Evolutionary conservation across 2,888 invertebrate genomes (phyloP), one percentile per base, ranked within the genome.

Genomic region (Teinopalpus imperialis): DNA sequence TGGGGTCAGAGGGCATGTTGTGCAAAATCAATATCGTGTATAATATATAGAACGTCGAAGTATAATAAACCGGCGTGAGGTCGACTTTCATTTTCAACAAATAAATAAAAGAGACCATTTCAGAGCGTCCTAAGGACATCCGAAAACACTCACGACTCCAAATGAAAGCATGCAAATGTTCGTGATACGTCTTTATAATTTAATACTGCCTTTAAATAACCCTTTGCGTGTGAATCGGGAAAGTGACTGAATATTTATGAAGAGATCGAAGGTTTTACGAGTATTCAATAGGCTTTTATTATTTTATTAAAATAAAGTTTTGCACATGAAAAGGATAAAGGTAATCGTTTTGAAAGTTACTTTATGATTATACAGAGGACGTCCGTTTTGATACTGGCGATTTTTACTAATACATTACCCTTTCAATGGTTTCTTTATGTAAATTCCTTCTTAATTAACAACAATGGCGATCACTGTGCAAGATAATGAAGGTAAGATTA

Each of bases 241-340:
- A 82, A 83, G 83, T 64, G 53, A 34, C 67, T 74, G 71, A 74
- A 81, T 81, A 80, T 83, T 81, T 77, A 81, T 79, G 73, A 77
- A 71, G 64, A 69, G 62, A 71, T 67, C 69, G 70, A 66, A 70
- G 62, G 56, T 57, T 65, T 66, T 56, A 59, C 58, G 61, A 68
- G 69, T 67, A 58, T 57, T 56, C 56, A 52, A 52, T 56, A 51
- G 50, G 56, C 10, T 16, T 35, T 29, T 29, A 26, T 43, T 41
- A 62, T 61, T 7, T 66, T 70, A 69, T 69, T 69, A 68, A 69
- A 65, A 58, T 64, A 68, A 65, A 72, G 63, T 63, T 69, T 63
- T 60, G 52, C 61, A 58, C 61, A 66, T 63, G 61, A 62, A 66
- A 74, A 72, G 63, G 69, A 69, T 59, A 14, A 8, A 20, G 2